phyloP scores from a whole-genome alignment of 1,140 invertebrate genomes.

The Drosophila punjabiensis region DNA sequence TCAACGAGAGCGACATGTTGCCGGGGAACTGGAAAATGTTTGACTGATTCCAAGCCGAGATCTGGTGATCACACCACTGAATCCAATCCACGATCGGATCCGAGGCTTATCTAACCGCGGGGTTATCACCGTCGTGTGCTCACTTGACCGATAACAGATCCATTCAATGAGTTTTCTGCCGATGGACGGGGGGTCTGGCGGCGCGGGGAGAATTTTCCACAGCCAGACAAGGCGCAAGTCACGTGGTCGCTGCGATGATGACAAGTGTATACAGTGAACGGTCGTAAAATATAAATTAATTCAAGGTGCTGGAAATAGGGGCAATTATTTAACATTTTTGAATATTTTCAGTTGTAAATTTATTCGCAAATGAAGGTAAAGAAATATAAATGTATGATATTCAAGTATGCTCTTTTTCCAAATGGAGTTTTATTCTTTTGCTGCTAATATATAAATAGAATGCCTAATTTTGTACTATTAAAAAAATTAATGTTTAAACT shows the following conservation, averaged over 20 bases:
- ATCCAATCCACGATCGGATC: constrained; percentile 11
- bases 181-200: background rate
- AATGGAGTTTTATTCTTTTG: too few species aligned
- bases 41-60: constrained; percentile 50
- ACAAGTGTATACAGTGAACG: constrained; percentile 22
- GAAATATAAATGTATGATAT: background rate
- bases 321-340: constrained; percentile 14
- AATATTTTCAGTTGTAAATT: background rate
- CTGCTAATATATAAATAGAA: background rate
- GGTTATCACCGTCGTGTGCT: constrained; percentile 23
- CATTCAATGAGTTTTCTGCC: constrained; percentile 26
- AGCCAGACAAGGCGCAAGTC: constrained; percentile 30
- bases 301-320: constrained; percentile 19
- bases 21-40: constrained; percentile 34
- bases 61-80: constrained; percentile 71
- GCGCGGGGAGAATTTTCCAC: background rate
- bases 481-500: background rate
- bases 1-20: constrained; percentile 48
- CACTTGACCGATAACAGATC: constrained; percentile 49
- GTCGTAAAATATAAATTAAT: constrained; percentile 21
- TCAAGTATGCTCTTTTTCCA: background rate
- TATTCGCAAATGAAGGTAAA: background rate
- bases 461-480: background rate
- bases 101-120: constrained; percentile 19
- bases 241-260: constrained; percentile 28